Percentiles rank a stretch among this genome's conserved stretches.
Conservation (phyloP, 2,113 vertebrate species). For the Pithys albifrons region DNA sequence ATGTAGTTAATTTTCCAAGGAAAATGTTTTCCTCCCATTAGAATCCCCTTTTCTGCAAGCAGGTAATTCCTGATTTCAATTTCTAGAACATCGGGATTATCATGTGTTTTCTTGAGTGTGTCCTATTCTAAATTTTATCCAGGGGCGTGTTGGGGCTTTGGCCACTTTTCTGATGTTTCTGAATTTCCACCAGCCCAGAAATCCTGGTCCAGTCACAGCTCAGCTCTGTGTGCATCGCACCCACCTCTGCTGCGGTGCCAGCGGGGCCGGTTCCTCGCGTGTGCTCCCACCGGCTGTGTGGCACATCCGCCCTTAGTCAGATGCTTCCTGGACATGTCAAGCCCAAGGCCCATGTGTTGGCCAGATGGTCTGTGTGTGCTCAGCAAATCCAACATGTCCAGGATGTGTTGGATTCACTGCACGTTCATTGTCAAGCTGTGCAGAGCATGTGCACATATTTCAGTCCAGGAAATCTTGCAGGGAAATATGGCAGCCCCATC, state of each 20-base stretch:
- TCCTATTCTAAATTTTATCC: not conserved
- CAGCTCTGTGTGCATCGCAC: not conserved
- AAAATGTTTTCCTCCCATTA: not conserved
- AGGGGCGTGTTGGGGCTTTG: not conserved
- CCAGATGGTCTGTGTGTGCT: not conserved
- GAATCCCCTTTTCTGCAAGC: not conserved
- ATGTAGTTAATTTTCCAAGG: not conserved
- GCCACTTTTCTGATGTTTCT: not conserved
- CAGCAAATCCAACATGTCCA: not conserved
- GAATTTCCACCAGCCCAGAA: not conserved
- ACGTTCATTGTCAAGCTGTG: not conserved
- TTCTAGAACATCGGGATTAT: not conserved
- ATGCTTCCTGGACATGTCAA: not conserved
- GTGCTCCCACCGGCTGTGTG: not conserved
- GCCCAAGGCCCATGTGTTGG: not conserved
- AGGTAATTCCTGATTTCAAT: not conserved
- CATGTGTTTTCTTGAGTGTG: not conserved
- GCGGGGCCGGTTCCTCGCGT: rapidly evolving
- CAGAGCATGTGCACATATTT: not conserved
- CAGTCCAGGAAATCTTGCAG: not conserved
- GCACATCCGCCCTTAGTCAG: not conserved
- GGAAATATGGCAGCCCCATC: not conserved
- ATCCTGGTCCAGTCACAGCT: rapidly evolving
- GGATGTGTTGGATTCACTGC: not conserved
- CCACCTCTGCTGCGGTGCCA: rapidly evolving